Conservation (phyloP, 2,113 vertebrate species). For the Entelurus aequoreus region DNA sequence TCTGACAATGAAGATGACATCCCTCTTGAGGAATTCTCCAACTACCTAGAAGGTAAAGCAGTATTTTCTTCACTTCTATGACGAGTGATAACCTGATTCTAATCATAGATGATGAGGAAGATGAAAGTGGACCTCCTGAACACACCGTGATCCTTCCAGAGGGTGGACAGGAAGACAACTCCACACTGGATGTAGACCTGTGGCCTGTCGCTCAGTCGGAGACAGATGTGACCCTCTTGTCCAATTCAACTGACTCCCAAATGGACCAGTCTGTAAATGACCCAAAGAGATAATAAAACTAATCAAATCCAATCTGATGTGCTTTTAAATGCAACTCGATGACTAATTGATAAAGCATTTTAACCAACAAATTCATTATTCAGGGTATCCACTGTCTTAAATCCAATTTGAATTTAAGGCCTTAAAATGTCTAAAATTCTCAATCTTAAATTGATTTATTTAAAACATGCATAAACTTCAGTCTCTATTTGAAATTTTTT, state of each 20-base stretch:
- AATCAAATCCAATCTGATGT: background rate
- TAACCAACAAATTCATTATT: too few species aligned
- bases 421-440: too few species aligned
- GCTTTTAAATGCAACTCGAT: background rate
- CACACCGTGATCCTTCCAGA: accelerated
- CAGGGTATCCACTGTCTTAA: too few species aligned
- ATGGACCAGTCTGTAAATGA: background rate
- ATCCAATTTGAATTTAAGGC: too few species aligned
- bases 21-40: background rate
- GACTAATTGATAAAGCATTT: background rate
- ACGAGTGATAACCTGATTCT: accelerated
- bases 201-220: background rate
- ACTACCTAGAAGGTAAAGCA: slow-evolving; percentile 7
- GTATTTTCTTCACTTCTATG: accelerated
- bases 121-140: background rate
- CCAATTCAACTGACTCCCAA: slow-evolving; percentile 19
- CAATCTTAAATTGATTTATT: too few species aligned
- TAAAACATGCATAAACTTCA: too few species aligned
- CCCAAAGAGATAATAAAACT: slow-evolving; percentile 39
- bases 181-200: background rate
- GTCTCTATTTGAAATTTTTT: too few species aligned
- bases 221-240: accelerated
- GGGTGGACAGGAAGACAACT: background rate
- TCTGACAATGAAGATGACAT: background rate
- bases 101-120: slow-evolving; percentile 7